A percentile compares a stretch with the other conserved stretches of the same genome.
Evolutionary conservation across 2,888 invertebrate species (phyloP).

Genomic region (Mesoligia furuncula): DNA sequence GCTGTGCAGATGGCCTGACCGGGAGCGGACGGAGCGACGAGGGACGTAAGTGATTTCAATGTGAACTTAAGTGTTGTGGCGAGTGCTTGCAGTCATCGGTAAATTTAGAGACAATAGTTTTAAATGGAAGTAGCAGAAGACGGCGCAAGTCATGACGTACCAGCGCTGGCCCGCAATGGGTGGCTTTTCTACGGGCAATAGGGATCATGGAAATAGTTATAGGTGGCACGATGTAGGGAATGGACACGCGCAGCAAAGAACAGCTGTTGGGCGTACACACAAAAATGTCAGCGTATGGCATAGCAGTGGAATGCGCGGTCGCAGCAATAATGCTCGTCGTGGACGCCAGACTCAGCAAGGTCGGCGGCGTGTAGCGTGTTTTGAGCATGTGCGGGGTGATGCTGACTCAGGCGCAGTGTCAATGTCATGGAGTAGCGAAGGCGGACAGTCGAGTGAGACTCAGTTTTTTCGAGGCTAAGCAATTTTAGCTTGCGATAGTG

Average conservation of each 20-base stretch:
- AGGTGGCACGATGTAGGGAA: no score
- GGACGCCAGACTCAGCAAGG: slow-evolving; percentile 15
- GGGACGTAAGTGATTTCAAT: no score
- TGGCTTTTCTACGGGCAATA: not conserved
- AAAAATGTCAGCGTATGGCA: not conserved
- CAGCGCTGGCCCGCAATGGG: not conserved
- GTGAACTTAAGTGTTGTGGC: no score
- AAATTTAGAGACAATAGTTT: no score
- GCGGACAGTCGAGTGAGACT: not conserved
- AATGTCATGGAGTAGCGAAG: not conserved
- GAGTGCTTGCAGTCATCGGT: no score
- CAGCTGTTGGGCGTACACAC: slow-evolving; percentile 1
- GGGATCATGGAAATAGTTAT: not conserved
- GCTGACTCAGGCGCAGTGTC: slow-evolving; percentile 3
- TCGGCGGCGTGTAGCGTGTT: slow-evolving; percentile 7
- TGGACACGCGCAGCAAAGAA: not conserved
- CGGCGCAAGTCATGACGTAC: not conserved
- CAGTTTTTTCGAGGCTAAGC: slow-evolving; percentile 8
- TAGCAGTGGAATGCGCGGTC: not conserved
- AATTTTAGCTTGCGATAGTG: slow-evolving; percentile 16
- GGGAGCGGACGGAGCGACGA: no score
- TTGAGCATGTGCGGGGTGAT: not conserved
- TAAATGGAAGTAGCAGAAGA: no score
- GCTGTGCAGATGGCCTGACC: no score
- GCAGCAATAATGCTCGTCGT: slow-evolving; percentile 5